Percentiles rank a stretch among this genome's conserved stretches.
Evolutionary conservation across 2,797 vertebrate genomes (phyloP).

Genomic region (Epinephelus coioides): DNA sequence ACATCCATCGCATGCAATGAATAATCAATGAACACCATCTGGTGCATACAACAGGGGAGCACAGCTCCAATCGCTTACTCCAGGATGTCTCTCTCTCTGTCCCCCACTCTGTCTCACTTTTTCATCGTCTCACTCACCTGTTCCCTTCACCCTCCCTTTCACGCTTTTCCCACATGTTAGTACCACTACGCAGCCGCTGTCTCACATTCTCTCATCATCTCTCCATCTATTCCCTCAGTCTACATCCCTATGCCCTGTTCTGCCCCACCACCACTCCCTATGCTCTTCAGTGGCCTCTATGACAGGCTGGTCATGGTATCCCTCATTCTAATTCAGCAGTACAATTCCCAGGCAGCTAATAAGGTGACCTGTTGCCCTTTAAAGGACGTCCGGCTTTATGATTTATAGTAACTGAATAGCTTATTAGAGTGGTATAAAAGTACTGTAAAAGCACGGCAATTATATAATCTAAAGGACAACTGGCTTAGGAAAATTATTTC

Average conservation of each 20-base stretch:
- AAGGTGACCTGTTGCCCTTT: constrained; percentile 75
- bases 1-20: constrained; percentile 88
- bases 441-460: constrained; percentile 42
- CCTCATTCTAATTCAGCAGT: constrained; percentile 74
- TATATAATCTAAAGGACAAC: constrained; percentile 52
- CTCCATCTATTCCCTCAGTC: constrained; percentile 9
- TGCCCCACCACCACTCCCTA: constrained; percentile 1
- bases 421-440: constrained; percentile 54
- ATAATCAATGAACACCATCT: constrained; percentile 91
- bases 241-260: constrained; percentile 20
- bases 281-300: constrained; percentile 47
- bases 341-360: constrained; percentile 69
- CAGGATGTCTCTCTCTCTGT: constrained; percentile 50
- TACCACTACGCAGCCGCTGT: constrained; percentile 1
- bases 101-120: constrained; percentile 52
- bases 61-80: constrained; percentile 76
- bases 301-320: constrained; percentile 56
- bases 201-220: constrained; percentile 19
- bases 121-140: constrained; percentile 48
- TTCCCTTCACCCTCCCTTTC: constrained; percentile 31
- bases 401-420: constrained; percentile 63
- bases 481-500: constrained; percentile 43
- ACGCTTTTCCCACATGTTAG: constrained; percentile 59
- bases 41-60: constrained; percentile 83
- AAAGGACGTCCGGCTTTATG: constrained; percentile 66